Conservation (phyloP, 2,888 invertebrate genomes). For the Drosophila histrio region DNA sequence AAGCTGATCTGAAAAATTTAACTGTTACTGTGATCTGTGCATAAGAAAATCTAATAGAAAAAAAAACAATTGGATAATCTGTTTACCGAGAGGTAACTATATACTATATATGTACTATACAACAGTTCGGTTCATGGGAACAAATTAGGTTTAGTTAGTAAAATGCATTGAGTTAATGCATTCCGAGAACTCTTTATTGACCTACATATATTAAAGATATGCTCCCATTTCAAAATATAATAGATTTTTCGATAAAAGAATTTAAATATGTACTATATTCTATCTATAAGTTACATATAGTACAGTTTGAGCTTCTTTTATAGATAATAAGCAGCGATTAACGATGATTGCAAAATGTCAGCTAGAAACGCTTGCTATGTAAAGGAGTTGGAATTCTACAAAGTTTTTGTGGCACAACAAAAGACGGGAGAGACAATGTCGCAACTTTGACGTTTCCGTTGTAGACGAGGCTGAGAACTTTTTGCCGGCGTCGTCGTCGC, state of each 20-base stretch:
- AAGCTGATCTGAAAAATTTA: no score
- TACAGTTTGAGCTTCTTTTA: no score
- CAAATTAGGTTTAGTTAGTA: neutral
- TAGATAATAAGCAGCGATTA: neutral
- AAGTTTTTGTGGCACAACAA: constrained; percentile 16
- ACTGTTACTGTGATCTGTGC: no score
- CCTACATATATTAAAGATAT: no score
- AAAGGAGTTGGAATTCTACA: neutral
- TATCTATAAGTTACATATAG: neutral
- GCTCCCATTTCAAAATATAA: neutral
- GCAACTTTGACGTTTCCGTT: constrained; percentile 58
- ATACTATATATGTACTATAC: neutral
- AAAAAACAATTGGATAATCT: neutral
- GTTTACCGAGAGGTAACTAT: neutral
- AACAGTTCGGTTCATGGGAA: neutral
- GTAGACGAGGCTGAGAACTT: constrained; percentile 51
- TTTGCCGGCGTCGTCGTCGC: constrained; percentile 40
- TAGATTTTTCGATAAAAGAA: no score
- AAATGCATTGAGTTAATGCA: neutral
- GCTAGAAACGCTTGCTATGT: neutral
- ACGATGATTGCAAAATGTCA: neutral
- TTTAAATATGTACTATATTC: no score
- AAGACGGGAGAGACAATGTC: constrained; percentile 35
- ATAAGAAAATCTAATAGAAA: neutral
- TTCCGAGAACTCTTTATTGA: neutral